Conservation (phyloP, 1,140 invertebrate genomes). For the Carcinoscorpius rotundicauda region DNA sequence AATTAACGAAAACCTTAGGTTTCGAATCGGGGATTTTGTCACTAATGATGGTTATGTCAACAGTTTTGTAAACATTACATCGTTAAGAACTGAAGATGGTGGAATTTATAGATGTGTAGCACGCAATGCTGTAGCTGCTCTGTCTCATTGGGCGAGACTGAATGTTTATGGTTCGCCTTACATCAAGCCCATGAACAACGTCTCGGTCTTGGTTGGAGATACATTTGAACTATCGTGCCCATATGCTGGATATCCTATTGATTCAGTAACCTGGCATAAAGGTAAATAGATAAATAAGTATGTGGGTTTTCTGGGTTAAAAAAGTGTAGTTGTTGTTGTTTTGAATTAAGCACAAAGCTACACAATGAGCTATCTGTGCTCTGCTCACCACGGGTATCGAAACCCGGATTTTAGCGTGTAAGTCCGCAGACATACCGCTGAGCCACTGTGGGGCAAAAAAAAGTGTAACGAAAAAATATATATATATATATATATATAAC, state of each 20-base stretch:
- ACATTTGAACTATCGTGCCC: constrained; percentile 29
- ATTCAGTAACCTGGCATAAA: constrained; percentile 25
- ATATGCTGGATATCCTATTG: constrained; percentile 38
- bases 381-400: too few species aligned
- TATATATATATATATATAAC: too few species aligned
- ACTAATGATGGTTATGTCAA: constrained; percentile 25
- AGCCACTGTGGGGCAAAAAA: too few species aligned
- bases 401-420: too few species aligned
- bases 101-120: constrained; percentile 40
- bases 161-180: constrained; percentile 28
- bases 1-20: constrained; percentile 27
- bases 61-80: constrained; percentile 37
- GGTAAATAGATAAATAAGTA: constrained; percentile 6
- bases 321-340: too few species aligned
- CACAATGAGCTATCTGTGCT: too few species aligned
- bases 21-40: constrained; percentile 29
- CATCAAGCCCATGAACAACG: constrained; percentile 33
- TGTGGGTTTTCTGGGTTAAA: too few species aligned
- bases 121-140: constrained; percentile 35
- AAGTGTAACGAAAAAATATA: too few species aligned
- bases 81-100: constrained; percentile 32
- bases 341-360: too few species aligned
- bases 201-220: constrained; percentile 34
- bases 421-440: too few species aligned
- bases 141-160: constrained; percentile 23